Base-by-base conservation (phyloP, 2,888 invertebrate genomes). In the Eupithecia dodoneata region DNA sequence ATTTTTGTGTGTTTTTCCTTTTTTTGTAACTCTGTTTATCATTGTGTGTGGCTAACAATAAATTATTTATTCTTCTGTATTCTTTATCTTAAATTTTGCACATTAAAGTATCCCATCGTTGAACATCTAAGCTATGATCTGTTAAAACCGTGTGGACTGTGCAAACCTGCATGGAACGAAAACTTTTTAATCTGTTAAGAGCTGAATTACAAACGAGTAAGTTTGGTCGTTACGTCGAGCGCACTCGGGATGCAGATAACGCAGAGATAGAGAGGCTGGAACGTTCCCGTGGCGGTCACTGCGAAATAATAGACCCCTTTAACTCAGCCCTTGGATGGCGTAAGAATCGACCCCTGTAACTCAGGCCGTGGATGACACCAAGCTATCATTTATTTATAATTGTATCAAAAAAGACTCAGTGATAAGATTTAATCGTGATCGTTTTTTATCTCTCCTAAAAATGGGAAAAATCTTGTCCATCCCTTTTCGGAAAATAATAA, bases 141-240 rank as follows among this genome's bases (percentile, higher is more conserved):
- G 45, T n/a, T 5, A 77, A 73, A 73, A 71, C 65, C 42, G 15
- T 70, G 2, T 47, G 18, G 71, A 42, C 45, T 69, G 59, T 71
- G 52, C n/a, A n/a, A 76, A 75, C 76, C 73, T 76, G 75, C 45
- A 73, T 73, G 45, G 65, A 72, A 71, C 74, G 74, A n/a, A 67
- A 80, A 80, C 75, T 79, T 81, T 81, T 80, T 81, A 81, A 81
- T 81, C 78, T 78, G 76, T 74, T 76, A 76, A 77, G 70, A 76
- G 79, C 74, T 13, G 73, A 76, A 76, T 78, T 76, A 74, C 67
- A 63, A 81, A 79, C 77, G 76, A 74, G 45, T 76, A 74, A 81
- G 76, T 79, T 81, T 67, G 73, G 74, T 79, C 73, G 76, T 79
- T 81, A 79, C 73, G 73, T 72, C 47, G 72, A 79, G 77, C 71